phyloP scores from a whole-genome alignment of 1,140 invertebrate species.

The Anastatus disparis region DNA sequence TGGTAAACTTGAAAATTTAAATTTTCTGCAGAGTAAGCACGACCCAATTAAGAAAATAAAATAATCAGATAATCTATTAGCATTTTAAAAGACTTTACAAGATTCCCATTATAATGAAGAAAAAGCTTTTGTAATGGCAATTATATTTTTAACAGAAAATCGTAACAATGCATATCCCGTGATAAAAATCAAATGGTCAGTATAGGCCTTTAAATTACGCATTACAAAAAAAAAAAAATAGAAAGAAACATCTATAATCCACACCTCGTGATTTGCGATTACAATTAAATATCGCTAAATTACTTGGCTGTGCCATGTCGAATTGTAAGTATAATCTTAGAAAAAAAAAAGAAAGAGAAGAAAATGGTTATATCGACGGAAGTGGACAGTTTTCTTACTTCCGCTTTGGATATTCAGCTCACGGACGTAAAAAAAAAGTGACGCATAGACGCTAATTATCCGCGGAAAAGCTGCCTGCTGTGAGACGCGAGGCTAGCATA shows the following conservation, averaged over 20 bases:
- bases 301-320: too few relatives aligned
- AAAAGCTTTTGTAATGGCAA: not conserved
- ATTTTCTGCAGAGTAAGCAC: not conserved
- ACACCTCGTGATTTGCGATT: not conserved
- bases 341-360: not conserved
- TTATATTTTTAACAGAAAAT: not conserved
- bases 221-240: not conserved
- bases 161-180: not conserved
- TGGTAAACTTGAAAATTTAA: too few relatives aligned
- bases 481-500: too few relatives aligned
- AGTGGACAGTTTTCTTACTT: constrained; percentile 51
- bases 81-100: not conserved
- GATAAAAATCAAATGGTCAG: not conserved
- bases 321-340: too few relatives aligned
- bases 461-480: too few relatives aligned
- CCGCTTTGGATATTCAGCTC: constrained; percentile 58
- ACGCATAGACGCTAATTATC: constrained; percentile 55
- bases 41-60: constrained; percentile 3
- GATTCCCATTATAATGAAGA: constrained; percentile 4
- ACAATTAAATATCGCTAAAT: not conserved
- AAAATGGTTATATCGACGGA: constrained; percentile 39
- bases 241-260: not conserved
- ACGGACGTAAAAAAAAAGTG: constrained; percentile 53
- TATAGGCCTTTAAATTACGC: not conserved
- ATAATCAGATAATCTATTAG: not conserved